A percentile compares a stretch with the other conserved stretches of the same genome.
These are phyloP conservation scores for Polypedilum pembai DNA, from an alignment of 1,140 invertebrate genomes.

Conservation along the genomic window DNA sequence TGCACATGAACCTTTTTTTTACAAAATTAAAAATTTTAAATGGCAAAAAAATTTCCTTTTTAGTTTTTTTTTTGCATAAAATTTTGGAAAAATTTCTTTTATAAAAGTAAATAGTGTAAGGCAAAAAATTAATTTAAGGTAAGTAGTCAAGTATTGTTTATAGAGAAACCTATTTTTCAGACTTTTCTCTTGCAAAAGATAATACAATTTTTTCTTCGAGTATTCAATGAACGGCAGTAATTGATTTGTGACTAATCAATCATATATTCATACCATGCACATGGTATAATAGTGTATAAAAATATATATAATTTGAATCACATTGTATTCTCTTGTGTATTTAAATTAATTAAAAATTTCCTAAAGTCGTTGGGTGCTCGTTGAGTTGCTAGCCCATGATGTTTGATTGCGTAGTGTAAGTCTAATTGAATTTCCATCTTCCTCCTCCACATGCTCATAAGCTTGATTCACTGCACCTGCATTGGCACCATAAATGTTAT, in stretches of 20 bases:
- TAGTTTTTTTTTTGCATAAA: not conserved
- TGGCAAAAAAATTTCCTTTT: not conserved
- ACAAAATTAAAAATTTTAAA: not conserved
- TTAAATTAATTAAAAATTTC: conserved; percentile 14
- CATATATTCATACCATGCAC: too few relatives aligned
- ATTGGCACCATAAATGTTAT: conserved; percentile 39
- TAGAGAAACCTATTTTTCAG: conserved; percentile 8
- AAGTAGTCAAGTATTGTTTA: not conserved
- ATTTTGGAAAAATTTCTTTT: too few relatives aligned
- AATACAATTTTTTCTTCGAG: not conserved
- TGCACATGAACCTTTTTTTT: not conserved
- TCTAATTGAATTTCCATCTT: conserved; percentile 50
- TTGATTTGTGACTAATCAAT: not conserved
- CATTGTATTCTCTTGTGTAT: not conserved
- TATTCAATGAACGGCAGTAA: not conserved
- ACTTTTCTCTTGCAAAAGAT: not conserved
- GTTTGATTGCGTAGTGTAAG: conserved; percentile 47
- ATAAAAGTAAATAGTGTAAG: not conserved
- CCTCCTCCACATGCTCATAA: conserved; percentile 52
- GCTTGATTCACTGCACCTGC: conserved; percentile 51
- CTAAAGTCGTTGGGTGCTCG: conserved; percentile 16
- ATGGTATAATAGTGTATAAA: too few relatives aligned
- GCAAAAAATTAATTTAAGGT: not conserved
- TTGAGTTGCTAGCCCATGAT: not conserved
- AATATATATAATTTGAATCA: not conserved